Evolutionary conservation across 2,888 invertebrate species (phyloP), one percentile per base, ranked within the genome.

Genomic region (Agriotes lineatus): DNA sequence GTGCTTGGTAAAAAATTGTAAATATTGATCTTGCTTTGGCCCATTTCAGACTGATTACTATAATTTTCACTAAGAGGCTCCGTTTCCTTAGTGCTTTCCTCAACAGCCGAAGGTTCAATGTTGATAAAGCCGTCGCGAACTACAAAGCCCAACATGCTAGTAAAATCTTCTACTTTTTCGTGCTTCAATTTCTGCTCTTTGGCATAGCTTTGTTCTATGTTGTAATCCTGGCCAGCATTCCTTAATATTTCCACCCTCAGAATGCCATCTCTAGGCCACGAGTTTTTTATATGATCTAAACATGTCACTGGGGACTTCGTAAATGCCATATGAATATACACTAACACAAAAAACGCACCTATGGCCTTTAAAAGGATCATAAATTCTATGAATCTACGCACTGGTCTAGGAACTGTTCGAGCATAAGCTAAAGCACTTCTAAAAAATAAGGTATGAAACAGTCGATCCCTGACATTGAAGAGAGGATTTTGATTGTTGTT

Each of bases 191-290:
- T 90, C 70, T 90, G 89, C 80, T 95, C 94, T 81, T 94, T 94
- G 16, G 92, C 93, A 84, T 95, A 95, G 75, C 94, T 94, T 75
- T 94, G 91, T 81, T 92, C 90, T 79, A 95, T 90, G 73, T 89
- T 90, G 80, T 95, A 95, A 82, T 92, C 92, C 62, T 90, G 88
- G 1, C 87, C 88, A 10, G 89, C 89, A 81, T 91, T 91, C 73
- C 90, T 86, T 61, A 93, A 84, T 77, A 97, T 95, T 85, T 97
- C 97, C 10, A 97, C 96, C 71, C 97, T 87, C 14, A 99, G 86
- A 74, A 99, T 96, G 2, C 99, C 99, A 84, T 97, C 95, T 70
- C 96, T 87, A 0, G 99, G 98, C 99, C 99, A 99, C 9, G 92
- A 90, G 74, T 93, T 90, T 80, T 93, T 90, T 30, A 97, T 90